A percentile compares a stretch with the other conserved stretches of the same genome.
Evolutionary conservation across 2,797 vertebrate genomes (phyloP).

Genomic region (Orestias chungarensis): DNA sequence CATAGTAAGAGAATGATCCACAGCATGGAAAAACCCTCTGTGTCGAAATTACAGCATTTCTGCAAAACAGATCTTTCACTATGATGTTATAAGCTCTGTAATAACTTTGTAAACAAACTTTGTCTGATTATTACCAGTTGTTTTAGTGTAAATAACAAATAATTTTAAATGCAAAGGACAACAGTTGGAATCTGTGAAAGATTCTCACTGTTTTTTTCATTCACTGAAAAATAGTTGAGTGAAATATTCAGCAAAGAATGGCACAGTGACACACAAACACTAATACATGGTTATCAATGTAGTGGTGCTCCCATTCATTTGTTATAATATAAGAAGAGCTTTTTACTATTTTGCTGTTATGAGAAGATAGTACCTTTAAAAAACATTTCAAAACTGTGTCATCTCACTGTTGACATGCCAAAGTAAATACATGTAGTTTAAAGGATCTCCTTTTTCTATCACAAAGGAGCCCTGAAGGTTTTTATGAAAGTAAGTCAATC

Average conservation of each 20-base stretch:
- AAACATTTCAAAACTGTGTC: not conserved
- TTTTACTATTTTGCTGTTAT: not conserved
- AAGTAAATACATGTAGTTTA: not conserved
- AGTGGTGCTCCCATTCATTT: no score
- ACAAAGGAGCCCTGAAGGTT: not conserved
- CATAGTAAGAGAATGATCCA: no score
- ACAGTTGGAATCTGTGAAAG: not conserved
- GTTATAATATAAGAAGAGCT: not conserved
- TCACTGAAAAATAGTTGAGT: not conserved
- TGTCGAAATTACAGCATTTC: no score
- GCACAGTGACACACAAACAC: not conserved
- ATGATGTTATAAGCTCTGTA: no score
- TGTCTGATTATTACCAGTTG: no score
- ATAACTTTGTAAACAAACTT: no score
- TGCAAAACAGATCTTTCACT: no score
- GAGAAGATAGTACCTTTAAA: not conserved
- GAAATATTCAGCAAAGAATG: not conserved
- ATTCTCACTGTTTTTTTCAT: not conserved
- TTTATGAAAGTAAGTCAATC: not conserved
- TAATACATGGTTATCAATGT: not conserved
- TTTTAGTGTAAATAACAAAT: no score
- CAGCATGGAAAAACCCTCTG: no score
- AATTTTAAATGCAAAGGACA: no score
- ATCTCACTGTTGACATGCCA: not conserved
- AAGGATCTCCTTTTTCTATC: not conserved